These are phyloP conservation scores for Drosophila pallidifrons DNA, from an alignment of 1,140 invertebrate species.

Conservation along the genomic window DNA sequence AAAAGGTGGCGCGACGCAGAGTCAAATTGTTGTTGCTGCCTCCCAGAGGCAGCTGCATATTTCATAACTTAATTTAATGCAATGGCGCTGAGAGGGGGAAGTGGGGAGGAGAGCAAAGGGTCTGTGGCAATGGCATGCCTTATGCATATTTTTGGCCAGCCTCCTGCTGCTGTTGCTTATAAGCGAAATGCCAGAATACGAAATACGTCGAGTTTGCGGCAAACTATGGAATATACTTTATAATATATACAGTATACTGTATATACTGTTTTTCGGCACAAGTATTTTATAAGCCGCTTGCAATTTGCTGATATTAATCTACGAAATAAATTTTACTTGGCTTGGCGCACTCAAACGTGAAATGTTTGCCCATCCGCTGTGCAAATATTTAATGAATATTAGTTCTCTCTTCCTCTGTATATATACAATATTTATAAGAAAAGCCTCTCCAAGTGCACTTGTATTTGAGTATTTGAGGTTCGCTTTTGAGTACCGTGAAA, in stretches of 20 bases:
- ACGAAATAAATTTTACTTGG: constrained; percentile 62
- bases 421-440: constrained; percentile 11
- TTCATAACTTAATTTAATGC: constrained; percentile 78
- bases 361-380: constrained; percentile 54
- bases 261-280: neutral
- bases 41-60: constrained; percentile 50
- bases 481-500: constrained; percentile 51
- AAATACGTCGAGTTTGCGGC: constrained; percentile 1
- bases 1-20: neutral
- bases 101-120: neutral
- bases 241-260: constrained; percentile 10
- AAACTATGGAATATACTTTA: constrained; percentile 8
- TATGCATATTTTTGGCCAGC: constrained; percentile 37
- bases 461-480: constrained; percentile 1
- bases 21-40: constrained; percentile 24
- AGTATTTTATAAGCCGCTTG: constrained; percentile 50
- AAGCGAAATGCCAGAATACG: constrained; percentile 25
- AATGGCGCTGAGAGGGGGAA: constrained; percentile 6
- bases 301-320: constrained; percentile 74
- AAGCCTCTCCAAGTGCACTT: constrained; percentile 22
- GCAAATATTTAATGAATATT: constrained; percentile 81
- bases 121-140: constrained; percentile 23
- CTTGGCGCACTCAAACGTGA: constrained; percentile 71
- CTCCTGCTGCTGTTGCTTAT: constrained; percentile 12
- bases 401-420: constrained; percentile 45